Base-by-base conservation (phyloP, 2,797 vertebrate genomes). In the Acipenser transmontanus region DNA sequence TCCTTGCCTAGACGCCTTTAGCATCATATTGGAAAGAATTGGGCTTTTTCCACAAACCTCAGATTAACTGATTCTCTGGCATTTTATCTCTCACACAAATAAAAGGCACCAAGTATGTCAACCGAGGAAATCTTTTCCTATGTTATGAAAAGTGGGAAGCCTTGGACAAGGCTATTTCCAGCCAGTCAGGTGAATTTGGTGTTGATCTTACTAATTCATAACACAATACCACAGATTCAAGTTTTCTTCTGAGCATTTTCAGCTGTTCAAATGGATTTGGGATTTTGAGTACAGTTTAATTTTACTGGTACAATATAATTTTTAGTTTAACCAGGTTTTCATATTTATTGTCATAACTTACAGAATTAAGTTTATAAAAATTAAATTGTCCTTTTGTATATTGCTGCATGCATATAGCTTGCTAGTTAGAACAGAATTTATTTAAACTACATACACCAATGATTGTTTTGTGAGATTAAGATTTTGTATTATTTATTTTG, bases 401-500 rank as follows among this genome's bases (percentile, higher is more conserved):
- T 56, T 68, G 73, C 63, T 73, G 71, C 72, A 69, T 34, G 49
- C 67, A 69, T 64, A 50, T 52, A 61, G 14, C 1, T 54, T 64
- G 61, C 65, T 13, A 68, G 60, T 64, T 47, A 49, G 49, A n/a
- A 62, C 66, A 63, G 62, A 66, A 14, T 67, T 56, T 66, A 62
- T 57, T 56, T 12, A 48, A 62, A 9, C 49, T 69, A 65, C 66
- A 61, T 61, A 52, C 68, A 67, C 63, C 59, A 62, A 17, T 14
- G 50, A 12, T 66, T 67, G 17, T 47, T 60, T 14, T 63, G 52
- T 70, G 62, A 61, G 52, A 73, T 68, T 63, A 67, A 49, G 64
- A 57, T 57, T 20, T 34, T 34, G 34, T 34, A 47, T 11, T 69
- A 63, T 71, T 76, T 72, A 70, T 68, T 68, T 69, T 73, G 75